Percentiles rank a stretch among this genome's conserved stretches.
Evolutionary conservation across 2,113 vertebrate species (phyloP).

Genomic region (Albula glossodonta): DNA sequence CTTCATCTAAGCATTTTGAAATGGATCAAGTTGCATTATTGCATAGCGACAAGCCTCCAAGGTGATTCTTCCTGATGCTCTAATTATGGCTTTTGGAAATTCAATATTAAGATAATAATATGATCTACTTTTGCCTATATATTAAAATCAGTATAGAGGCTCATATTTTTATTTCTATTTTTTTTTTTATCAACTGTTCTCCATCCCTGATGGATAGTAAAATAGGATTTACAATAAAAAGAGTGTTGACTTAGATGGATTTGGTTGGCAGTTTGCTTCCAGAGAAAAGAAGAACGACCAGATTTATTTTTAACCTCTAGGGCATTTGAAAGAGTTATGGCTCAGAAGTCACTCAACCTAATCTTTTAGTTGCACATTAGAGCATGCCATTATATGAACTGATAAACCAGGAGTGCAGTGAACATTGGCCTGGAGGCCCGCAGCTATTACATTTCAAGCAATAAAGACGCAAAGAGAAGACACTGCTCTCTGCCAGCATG

Average conservation of each 20-base stretch:
- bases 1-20: no score
- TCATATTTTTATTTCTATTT: not conserved
- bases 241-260: not conserved
- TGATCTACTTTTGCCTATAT: conserved; percentile 42
- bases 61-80: conserved; percentile 36
- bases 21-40: conserved; percentile 39
- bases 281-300: conserved; percentile 4
- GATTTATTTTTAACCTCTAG: conserved; percentile 53
- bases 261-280: no score
- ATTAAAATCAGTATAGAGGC: not conserved
- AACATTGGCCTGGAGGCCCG: conserved; percentile 18
- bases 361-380: conserved; percentile 54
- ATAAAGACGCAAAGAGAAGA: conserved; percentile 40
- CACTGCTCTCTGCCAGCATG: conserved; percentile 28
- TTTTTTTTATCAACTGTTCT: not conserved
- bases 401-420: conserved; percentile 45
- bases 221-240: not conserved
- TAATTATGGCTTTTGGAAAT: conserved; percentile 51
- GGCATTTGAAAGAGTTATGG: conserved; percentile 46
- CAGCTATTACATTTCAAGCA: conserved; percentile 31
- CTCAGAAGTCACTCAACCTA: conserved; percentile 48
- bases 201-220: not conserved
- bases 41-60: conserved; percentile 30
- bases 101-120: conserved; percentile 42
- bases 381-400: conserved; percentile 50